Percentiles rank a stretch among this genome's conserved stretches.
phyloP scores from a whole-genome alignment of 64 coral and sea anemone species.

The Acropora yongei region DNA sequence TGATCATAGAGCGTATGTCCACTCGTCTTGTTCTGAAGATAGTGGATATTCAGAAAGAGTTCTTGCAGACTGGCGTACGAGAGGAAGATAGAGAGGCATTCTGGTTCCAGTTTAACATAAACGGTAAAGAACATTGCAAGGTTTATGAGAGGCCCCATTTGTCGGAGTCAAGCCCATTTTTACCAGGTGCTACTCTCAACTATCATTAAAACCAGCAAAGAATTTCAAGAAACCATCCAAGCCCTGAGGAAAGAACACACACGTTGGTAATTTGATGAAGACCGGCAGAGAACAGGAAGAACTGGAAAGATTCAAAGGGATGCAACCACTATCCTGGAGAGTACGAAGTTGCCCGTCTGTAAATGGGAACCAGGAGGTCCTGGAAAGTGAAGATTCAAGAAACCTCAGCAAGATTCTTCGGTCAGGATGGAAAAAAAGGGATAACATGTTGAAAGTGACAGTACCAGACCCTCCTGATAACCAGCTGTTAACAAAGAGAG shows the following conservation, averaged over 20 bases:
- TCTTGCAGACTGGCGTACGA: no score
- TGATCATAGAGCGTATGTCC: no score
- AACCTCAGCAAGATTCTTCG: slow-evolving; percentile 20
- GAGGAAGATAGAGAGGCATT: neutral
- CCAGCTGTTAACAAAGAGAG: slow-evolving; percentile 6
- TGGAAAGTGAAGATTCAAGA: slow-evolving; percentile 5
- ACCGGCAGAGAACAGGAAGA: neutral
- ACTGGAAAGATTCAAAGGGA: slow-evolving; percentile 16
- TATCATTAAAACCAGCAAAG: slow-evolving; percentile 12
- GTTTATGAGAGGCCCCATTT: slow-evolving; percentile 20
- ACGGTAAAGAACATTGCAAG: no score
- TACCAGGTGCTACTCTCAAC: slow-evolving; percentile 28
- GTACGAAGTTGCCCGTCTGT: slow-evolving; percentile 10
- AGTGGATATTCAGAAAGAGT: no score
- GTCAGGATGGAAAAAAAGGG: slow-evolving; percentile 4
- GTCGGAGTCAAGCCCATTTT: slow-evolving; percentile 18
- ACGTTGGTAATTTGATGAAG: slow-evolving; percentile 47
- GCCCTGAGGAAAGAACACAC: slow-evolving; percentile 24
- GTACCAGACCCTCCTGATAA: neutral
- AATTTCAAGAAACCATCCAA: slow-evolving; percentile 1
- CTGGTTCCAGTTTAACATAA: no score
- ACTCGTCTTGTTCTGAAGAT: no score
- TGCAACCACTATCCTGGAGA: neutral
- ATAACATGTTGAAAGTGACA: neutral
- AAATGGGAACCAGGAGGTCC: slow-evolving; percentile 21